Conservation (phyloP, 1,140 invertebrate genomes). For the Zaprionus lachaisei region DNA sequence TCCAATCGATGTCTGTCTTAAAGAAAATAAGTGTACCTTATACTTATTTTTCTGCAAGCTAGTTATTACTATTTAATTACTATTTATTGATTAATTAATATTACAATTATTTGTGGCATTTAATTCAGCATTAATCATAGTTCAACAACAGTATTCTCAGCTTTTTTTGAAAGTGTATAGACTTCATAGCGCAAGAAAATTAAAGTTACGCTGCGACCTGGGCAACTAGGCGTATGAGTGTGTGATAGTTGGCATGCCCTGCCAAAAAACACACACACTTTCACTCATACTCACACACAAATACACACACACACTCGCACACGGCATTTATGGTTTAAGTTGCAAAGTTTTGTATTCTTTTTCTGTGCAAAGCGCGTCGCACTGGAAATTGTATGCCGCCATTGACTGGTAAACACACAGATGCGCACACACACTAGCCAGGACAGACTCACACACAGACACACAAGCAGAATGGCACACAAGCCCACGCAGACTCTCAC, state of each 20-base stretch:
- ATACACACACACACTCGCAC: not conserved
- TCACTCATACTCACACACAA: not conserved
- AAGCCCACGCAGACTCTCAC: not conserved
- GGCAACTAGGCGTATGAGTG: slow-evolving; percentile 46
- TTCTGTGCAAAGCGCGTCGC: slow-evolving; percentile 41
- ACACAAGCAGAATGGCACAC: not conserved
- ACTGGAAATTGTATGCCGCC: slow-evolving; percentile 69
- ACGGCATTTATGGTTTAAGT: slow-evolving; percentile 69
- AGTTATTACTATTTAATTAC: too few species aligned
- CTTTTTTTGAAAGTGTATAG: not conserved
- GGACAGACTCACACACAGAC: not conserved
- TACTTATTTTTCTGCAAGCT: too few species aligned
- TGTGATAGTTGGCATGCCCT: not conserved
- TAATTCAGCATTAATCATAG: not conserved
- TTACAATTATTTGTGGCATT: not conserved
- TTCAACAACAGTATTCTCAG: not conserved
- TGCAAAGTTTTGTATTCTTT: slow-evolving; percentile 64
- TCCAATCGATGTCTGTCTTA: too few species aligned
- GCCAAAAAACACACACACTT: not conserved
- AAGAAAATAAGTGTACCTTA: too few species aligned
- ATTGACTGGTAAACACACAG: slow-evolving; percentile 60
- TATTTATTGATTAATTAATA: not conserved
- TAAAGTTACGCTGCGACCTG: slow-evolving; percentile 1
- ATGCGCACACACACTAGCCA: not conserved
- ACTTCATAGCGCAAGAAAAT: not conserved